These are phyloP conservation scores for Macropodus opercularis DNA, from an alignment of 2,797 vertebrate genomes.

Conservation along the genomic window DNA sequence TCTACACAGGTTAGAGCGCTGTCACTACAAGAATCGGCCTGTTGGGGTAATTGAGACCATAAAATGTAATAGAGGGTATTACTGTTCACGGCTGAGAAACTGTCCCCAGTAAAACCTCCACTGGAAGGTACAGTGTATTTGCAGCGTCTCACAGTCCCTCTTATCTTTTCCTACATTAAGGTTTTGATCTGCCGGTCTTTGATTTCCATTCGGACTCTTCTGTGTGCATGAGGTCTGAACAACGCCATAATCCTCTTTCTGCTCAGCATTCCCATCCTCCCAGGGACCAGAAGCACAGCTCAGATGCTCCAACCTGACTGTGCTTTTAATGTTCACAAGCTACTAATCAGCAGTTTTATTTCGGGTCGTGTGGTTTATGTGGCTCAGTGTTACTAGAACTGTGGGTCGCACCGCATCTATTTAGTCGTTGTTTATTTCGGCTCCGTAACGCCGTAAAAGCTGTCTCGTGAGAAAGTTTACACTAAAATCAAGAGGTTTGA, in stretches of 20 bases:
- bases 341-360: slow-evolving; percentile 78
- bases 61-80: slow-evolving; percentile 75
- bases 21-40: slow-evolving; percentile 67
- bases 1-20: slow-evolving; percentile 62
- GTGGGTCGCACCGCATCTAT: slow-evolving; percentile 28
- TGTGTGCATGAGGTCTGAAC: slow-evolving; percentile 12
- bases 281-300: slow-evolving; percentile 55
- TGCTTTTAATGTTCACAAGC: slow-evolving; percentile 73
- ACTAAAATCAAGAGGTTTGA: not conserved
- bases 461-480: slow-evolving; percentile 41
- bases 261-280: slow-evolving; percentile 35
- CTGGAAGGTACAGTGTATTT: slow-evolving; percentile 45
- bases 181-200: slow-evolving; percentile 47
- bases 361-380: slow-evolving; percentile 66
- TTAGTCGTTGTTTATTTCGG: slow-evolving; percentile 35
- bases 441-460: slow-evolving; percentile 43
- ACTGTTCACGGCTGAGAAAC: slow-evolving; percentile 74
- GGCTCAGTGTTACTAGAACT: slow-evolving; percentile 59
- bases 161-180: slow-evolving; percentile 35
- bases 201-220: slow-evolving; percentile 2
- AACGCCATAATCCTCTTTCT: not conserved
- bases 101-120: slow-evolving; percentile 56
- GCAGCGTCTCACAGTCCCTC: slow-evolving; percentile 34
- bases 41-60: slow-evolving; percentile 71
- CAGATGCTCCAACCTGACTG: slow-evolving; percentile 60